Evolutionary conservation across 1,140 invertebrate species (phyloP), one percentile per base, ranked within the genome.

Genomic region (Sipha flava): DNA sequence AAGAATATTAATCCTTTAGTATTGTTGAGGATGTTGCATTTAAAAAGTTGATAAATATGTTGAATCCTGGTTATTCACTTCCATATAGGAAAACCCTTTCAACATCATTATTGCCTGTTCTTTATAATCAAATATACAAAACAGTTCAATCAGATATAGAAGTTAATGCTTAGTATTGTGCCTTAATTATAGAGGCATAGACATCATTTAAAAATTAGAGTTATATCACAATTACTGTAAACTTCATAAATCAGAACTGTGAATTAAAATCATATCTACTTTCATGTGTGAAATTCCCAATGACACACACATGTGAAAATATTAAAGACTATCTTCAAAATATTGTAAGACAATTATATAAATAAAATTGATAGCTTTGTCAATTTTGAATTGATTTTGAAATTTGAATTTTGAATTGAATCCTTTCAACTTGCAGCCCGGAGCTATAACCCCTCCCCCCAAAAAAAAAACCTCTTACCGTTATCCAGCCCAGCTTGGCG

Each of bases 1-100:
- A 83, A 75, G 82, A 82, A 14, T 81, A 83, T 72, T 81, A 83
- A 68, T 81, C 83, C 18, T 81, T 83, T 52, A 81, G 81, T 73
- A 81, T 83, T 14, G 83, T 84, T 14, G 82, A 84, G 49, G 82
- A 83, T 79, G 57, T 66, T 79, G 83, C 82, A 75, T 83, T 84
- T 68, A 49, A 34, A 66, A 81, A 82, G 73, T 80, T 83, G 21
- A 64, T 82, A 14, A 31, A 80, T 49, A 72, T 82, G 68, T 54
- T 83, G 52, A 83, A 83, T 68, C 82, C 82, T 16, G 77, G 68
- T 26, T 84, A 84, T 64, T 47, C 80, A 40, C 70, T 83, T n/a
- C 82, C 83, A 6, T 79, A 81, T 59, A 81, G 82, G 79, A 83
- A 84, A 82, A 83, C 81, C 40, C 57, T 84, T 26, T 82, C 82